Evolutionary conservation across 2,888 invertebrate genomes (phyloP).

Genomic region (Hydraecia micacea): DNA sequence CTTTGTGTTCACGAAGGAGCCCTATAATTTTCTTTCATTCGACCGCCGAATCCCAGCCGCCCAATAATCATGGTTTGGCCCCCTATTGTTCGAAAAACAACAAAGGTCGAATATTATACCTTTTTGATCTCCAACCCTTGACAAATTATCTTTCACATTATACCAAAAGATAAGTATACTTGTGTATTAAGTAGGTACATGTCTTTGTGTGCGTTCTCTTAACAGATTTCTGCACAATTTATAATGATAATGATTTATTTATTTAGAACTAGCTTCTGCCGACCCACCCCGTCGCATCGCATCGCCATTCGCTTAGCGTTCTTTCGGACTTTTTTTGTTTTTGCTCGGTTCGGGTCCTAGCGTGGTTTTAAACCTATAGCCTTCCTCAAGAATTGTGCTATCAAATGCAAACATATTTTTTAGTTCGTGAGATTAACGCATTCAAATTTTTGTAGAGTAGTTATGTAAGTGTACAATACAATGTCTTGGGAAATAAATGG

Average conservation of each 20-base stretch:
- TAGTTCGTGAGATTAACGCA: too few species aligned
- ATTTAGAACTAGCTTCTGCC: not conserved
- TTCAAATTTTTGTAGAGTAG: too few species aligned
- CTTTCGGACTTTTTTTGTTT: too few species aligned
- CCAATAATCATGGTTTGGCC: slow-evolving; percentile 41
- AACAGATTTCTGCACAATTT: not conserved
- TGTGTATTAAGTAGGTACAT: not conserved
- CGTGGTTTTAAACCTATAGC: too few species aligned
- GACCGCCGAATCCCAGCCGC: not conserved
- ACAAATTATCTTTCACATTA: slow-evolving; percentile 60
- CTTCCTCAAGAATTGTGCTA: too few species aligned
- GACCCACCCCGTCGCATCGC: too few species aligned
- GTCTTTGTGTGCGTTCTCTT: not conserved
- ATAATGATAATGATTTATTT: not conserved
- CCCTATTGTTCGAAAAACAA: slow-evolving; percentile 67
- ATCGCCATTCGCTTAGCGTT: too few species aligned
- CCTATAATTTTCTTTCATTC: slow-evolving; percentile 19
- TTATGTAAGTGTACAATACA: not conserved
- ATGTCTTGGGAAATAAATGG: not conserved
- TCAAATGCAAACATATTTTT: too few species aligned
- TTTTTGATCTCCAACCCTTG: slow-evolving; percentile 54
- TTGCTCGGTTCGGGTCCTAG: too few species aligned
- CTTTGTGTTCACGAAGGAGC: not conserved
- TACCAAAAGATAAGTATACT: slow-evolving; percentile 15
- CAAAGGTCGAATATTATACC: slow-evolving; percentile 65